These are phyloP conservation scores for Theretra japonica DNA, from an alignment of 2,888 invertebrate genomes.

Conservation along the genomic window DNA sequence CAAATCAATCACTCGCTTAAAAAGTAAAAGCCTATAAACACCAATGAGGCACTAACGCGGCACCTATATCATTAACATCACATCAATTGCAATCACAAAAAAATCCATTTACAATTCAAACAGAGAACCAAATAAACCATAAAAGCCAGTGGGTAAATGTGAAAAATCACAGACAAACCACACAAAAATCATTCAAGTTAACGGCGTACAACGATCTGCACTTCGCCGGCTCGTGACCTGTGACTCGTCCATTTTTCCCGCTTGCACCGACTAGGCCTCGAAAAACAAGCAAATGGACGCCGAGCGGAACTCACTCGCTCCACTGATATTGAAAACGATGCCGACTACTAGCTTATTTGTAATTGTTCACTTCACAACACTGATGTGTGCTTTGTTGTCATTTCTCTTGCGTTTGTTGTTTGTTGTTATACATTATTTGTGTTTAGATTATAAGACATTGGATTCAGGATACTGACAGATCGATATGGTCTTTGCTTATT, in stretches of 20 bases:
- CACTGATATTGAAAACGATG: constrained; percentile 57
- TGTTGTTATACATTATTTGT: not conserved
- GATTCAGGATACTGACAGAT: too few relatives aligned
- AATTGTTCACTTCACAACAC: constrained; percentile 49
- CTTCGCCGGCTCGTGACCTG: constrained; percentile 65
- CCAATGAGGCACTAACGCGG: not conserved
- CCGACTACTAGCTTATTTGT: constrained; percentile 53
- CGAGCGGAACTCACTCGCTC: constrained; percentile 45
- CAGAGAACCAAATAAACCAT: constrained; percentile 53
- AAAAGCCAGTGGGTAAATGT: constrained; percentile 54
- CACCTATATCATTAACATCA: not conserved
- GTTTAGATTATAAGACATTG: too few relatives aligned
- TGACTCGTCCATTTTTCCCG: constrained; percentile 64
- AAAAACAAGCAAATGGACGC: constrained; percentile 52
- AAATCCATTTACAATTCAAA: constrained; percentile 26
- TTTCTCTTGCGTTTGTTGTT: not conserved
- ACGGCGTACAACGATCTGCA: constrained; percentile 73
- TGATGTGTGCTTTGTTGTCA: not conserved
- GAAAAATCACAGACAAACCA: constrained; percentile 70
- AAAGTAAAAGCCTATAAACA: not conserved
- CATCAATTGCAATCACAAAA: not conserved
- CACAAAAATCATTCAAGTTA: constrained; percentile 73
- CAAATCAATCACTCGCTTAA: too few relatives aligned
- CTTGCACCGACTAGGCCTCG: constrained; percentile 52
- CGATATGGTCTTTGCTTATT: too few relatives aligned